Evolutionary conservation across 2,797 vertebrate genomes (phyloP).

Genomic region (Paguma larvata): DNA sequence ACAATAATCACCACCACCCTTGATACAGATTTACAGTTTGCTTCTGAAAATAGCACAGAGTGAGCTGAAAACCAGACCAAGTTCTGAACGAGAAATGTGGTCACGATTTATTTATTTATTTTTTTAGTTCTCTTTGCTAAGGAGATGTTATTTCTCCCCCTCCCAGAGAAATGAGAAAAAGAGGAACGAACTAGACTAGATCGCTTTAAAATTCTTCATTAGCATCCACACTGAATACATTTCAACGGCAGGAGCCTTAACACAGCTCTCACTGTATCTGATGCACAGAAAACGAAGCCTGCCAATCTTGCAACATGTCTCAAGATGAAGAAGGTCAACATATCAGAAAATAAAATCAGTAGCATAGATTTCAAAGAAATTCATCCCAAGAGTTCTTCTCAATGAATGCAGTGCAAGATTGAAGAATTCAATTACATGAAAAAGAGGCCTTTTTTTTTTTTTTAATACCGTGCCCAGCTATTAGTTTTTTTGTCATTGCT

Average conservation of each 20-base stretch:
- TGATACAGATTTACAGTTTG: conserved; percentile 59
- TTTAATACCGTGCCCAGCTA: conserved; percentile 76
- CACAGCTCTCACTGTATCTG: conserved; percentile 80
- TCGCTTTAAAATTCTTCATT: conserved; percentile 79
- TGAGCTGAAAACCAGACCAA: conserved; percentile 69
- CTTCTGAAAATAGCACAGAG: conserved; percentile 54
- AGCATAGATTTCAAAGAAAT: conserved; percentile 86
- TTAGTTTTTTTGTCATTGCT: conserved; percentile 83
- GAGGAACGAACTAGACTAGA: conserved; percentile 55
- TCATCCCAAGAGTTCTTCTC: conserved; percentile 86
- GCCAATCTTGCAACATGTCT: conserved; percentile 84
- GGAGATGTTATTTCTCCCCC: conserved; percentile 58
- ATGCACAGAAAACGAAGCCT: conserved; percentile 77
- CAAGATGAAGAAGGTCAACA: conserved; percentile 85
- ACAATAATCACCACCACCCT: conserved; percentile 63
- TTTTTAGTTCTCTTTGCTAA: conserved; percentile 66
- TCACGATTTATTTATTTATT: conserved; percentile 41
- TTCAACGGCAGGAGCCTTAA: conserved; percentile 76
- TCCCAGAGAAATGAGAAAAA: conserved; percentile 53
- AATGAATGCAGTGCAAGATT: conserved; percentile 81
- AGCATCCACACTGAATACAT: conserved; percentile 80
- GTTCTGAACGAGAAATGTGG: conserved; percentile 49
- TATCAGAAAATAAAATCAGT: conserved; percentile 89
- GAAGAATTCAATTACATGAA: conserved; percentile 81
- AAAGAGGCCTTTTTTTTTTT: conserved; percentile 71